Evolutionary conservation across 2,888 invertebrate species (phyloP).

Genomic region (Bhutanitis thaidina): DNA sequence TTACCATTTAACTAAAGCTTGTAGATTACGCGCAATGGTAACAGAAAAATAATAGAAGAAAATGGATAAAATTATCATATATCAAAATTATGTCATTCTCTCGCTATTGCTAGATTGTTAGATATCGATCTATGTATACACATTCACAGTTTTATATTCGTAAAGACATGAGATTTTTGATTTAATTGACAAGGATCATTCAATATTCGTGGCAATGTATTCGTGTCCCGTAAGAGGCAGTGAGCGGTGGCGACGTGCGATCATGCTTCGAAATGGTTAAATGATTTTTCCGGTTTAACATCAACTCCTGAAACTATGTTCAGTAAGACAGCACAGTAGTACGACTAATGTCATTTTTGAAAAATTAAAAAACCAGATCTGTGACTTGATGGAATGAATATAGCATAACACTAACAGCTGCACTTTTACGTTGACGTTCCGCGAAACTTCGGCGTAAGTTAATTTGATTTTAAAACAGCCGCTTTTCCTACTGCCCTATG

Average conservation of each 20-base stretch:
- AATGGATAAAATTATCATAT: no score
- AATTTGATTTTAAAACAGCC: constrained; percentile 9
- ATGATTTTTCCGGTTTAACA: constrained; percentile 71
- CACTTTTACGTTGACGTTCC: not conserved
- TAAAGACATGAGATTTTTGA: no score
- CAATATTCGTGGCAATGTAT: constrained; percentile 31
- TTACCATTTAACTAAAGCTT: no score
- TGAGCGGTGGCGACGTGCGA: constrained; percentile 41
- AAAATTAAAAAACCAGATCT: constrained; percentile 4
- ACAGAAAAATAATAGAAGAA: no score
- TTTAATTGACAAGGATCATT: constrained; percentile 25
- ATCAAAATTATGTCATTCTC: no score
- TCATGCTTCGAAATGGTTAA: constrained; percentile 71
- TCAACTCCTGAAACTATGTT: constrained; percentile 53
- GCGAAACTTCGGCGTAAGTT: not conserved
- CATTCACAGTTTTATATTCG: no score
- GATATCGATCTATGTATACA: no score
- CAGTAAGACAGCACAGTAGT: constrained; percentile 49
- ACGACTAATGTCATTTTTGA: constrained; percentile 24
- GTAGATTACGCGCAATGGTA: no score
- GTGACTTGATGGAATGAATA: not conserved
- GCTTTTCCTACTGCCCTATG: not conserved
- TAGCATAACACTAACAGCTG: no score
- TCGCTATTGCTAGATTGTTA: no score
- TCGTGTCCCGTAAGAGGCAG: constrained; percentile 55